These are phyloP conservation scores for Meda fulgida DNA, from an alignment of 2,797 vertebrate species.

Conservation along the genomic window DNA sequence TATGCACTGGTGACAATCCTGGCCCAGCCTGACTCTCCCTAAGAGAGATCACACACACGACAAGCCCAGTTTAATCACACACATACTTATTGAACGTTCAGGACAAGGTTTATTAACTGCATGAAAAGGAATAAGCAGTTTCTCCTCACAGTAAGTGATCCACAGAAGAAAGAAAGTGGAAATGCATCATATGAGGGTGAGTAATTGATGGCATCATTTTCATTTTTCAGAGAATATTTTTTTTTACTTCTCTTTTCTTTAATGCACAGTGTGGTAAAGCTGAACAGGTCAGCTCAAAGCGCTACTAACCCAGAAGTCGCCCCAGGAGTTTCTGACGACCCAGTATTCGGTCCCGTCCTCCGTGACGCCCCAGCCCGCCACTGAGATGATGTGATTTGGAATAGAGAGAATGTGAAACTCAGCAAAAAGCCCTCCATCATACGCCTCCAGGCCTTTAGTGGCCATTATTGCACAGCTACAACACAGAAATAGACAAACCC, in stretches of 20 bases:
- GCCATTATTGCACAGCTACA: conserved; percentile 86
- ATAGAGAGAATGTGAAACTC: conserved; percentile 71
- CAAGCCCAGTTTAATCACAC: neutral
- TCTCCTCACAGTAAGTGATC: neutral
- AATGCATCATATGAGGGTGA: too few relatives aligned
- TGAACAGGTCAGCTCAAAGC: neutral
- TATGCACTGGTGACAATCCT: conserved; percentile 86
- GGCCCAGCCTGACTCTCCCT: conserved; percentile 87
- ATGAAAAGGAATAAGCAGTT: too few relatives aligned
- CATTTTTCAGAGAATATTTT: neutral
- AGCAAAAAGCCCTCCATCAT: conserved; percentile 78
- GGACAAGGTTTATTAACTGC: neutral
- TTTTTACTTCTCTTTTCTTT: neutral
- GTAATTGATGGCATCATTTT: neutral
- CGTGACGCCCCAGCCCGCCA: conserved; percentile 81
- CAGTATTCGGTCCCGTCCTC: conserved; percentile 80
- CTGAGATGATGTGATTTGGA: conserved; percentile 84
- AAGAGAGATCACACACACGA: conserved; percentile 39
- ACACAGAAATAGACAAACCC: neutral
- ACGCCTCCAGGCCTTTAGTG: conserved; percentile 79
- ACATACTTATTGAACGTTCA: neutral
- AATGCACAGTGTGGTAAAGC: neutral
- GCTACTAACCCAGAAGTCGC: conserved; percentile 82
- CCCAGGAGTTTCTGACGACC: conserved; percentile 88
- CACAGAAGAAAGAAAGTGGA: too few relatives aligned